Evolutionary conservation across 2,888 invertebrate genomes (phyloP).

Genomic region (Luperina nickerlii): DNA sequence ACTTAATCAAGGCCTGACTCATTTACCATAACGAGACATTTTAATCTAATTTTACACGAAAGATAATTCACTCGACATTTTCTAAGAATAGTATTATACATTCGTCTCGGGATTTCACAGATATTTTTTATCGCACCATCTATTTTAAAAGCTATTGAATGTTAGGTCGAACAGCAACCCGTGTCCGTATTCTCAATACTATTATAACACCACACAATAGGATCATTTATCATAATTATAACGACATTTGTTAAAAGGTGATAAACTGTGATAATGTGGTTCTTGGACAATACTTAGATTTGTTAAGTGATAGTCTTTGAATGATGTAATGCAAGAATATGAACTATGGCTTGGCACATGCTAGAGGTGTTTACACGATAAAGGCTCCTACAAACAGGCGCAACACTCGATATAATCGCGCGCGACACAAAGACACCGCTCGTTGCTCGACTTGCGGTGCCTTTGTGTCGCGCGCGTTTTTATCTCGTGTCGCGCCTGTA

Average conservation of each 20-base stretch:
- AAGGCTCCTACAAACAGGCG: no score
- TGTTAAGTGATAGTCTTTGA: conserved; percentile 28
- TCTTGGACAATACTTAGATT: conserved; percentile 27
- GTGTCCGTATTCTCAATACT: conserved; percentile 8
- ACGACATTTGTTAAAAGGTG: conserved; percentile 29
- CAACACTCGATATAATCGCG: no score
- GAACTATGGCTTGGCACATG: not conserved
- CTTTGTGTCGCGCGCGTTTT: no score
- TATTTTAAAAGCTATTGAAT: conserved; percentile 26
- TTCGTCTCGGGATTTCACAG: conserved; percentile 44
- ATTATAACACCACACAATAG: conserved; percentile 33
- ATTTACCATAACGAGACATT: conserved; percentile 44
- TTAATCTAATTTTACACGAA: conserved; percentile 53
- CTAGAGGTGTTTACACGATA: not conserved
- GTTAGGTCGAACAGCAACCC: not conserved
- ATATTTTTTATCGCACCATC: conserved; percentile 44
- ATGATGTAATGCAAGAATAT: conserved; percentile 14
- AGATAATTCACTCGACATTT: conserved; percentile 47
- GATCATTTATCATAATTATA: conserved; percentile 42
- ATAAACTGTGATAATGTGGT: conserved; percentile 22
- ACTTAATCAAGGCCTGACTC: conserved; percentile 26
- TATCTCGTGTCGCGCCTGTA: no score
- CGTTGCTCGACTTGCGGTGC: no score
- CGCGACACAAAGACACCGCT: no score
- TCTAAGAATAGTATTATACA: conserved; percentile 42